Conservation (phyloP, 2,113 vertebrate genomes). For the Hiodon tergisus region DNA sequence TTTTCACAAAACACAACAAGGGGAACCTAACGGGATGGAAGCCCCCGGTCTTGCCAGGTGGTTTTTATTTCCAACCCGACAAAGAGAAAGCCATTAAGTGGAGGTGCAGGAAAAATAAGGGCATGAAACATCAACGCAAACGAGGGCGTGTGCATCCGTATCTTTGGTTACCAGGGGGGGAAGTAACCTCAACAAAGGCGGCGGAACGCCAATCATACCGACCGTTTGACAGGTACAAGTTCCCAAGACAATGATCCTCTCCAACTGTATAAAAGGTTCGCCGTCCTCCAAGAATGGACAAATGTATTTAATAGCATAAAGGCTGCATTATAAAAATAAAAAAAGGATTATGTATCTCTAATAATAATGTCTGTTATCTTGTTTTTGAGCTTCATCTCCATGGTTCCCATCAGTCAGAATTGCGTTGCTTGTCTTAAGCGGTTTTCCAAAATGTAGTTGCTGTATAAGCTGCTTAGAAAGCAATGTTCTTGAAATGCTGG, state of each 20-base stretch:
- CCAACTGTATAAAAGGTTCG: too few species aligned
- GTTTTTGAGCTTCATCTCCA: background rate
- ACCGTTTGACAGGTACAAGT: too few species aligned
- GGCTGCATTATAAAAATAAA: background rate
- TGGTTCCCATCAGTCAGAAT: background rate
- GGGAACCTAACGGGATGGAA: background rate
- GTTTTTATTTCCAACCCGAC: background rate
- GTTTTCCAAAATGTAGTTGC: too few species aligned
- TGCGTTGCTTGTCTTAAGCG: background rate
- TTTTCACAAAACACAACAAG: background rate
- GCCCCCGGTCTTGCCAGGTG: background rate
- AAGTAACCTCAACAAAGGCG: background rate
- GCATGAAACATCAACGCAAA: too few species aligned
- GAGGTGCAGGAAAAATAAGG: too few species aligned
- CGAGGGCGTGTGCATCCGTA: background rate
- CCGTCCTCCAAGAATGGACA: background rate
- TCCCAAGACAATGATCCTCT: too few species aligned
- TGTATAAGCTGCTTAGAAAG: background rate
- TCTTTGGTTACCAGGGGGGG: background rate
- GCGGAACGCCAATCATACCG: background rate
- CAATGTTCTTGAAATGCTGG: background rate
- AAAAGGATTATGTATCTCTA: slow-evolving; percentile 4
- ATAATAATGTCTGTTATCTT: slow-evolving; percentile 9
- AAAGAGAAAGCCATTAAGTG: background rate
- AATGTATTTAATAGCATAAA: background rate